Conservation (phyloP, 2,888 invertebrate species). For the Drosophila fulvimacula region DNA sequence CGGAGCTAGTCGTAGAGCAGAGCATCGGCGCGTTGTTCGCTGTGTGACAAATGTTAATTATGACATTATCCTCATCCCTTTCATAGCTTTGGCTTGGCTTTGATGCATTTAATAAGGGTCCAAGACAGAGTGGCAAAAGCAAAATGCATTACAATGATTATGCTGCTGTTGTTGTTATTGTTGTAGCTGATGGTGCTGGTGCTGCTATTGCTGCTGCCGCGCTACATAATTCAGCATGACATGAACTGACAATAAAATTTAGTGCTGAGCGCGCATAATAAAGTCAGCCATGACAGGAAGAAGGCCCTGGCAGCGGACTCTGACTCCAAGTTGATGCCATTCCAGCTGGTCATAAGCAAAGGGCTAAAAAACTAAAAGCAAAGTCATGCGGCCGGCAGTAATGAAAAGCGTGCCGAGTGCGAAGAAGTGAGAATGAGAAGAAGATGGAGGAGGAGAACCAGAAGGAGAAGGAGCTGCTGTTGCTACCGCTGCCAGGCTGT, state of each 20-base stretch:
- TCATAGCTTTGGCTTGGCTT: slow-evolving; percentile 11
- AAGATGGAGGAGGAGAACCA: neutral
- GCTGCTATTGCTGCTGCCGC: slow-evolving; percentile 51
- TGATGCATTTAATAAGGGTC: slow-evolving; percentile 69
- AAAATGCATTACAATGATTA: slow-evolving; percentile 75
- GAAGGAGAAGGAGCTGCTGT: slow-evolving; percentile 6
- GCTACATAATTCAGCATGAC: slow-evolving; percentile 83
- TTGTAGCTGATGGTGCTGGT: slow-evolving; percentile 16
- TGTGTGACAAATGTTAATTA: slow-evolving; percentile 75
- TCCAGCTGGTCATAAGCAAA: slow-evolving; percentile 67
- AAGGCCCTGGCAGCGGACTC: slow-evolving; percentile 36
- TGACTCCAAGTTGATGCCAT: slow-evolving; percentile 48
- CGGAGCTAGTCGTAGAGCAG: slow-evolving; percentile 31
- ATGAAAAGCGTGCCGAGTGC: slow-evolving; percentile 71
- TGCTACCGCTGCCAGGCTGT: slow-evolving; percentile 65
- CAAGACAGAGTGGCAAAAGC: slow-evolving; percentile 41
- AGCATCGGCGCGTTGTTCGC: slow-evolving; percentile 54
- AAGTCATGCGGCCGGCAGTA: slow-evolving; percentile 76
- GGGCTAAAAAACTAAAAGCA: slow-evolving; percentile 79
- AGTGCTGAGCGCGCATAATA: slow-evolving; percentile 84
- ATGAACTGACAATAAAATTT: slow-evolving; percentile 85
- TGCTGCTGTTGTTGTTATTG: slow-evolving; percentile 31
- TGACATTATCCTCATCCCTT: slow-evolving; percentile 31
- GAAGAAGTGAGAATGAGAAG: slow-evolving; percentile 12
- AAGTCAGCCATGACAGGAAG: slow-evolving; percentile 65